Evolutionary conservation across 2,113 vertebrate genomes (phyloP).

Genomic region (Grantiella picta): DNA sequence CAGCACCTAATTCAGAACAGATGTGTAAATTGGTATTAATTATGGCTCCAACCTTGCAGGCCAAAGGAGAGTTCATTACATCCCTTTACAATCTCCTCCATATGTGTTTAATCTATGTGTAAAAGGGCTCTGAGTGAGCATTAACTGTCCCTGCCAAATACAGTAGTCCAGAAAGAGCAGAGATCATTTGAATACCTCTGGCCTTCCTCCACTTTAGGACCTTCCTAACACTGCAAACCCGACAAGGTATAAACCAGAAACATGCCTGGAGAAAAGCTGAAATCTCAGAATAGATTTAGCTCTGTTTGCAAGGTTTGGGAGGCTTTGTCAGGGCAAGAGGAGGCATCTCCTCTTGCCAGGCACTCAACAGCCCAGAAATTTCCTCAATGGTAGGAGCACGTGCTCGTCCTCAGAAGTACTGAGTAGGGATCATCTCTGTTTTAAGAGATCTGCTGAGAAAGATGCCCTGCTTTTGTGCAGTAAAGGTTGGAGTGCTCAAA

Average conservation of each 20-base stretch:
- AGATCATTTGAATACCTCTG: not conserved
- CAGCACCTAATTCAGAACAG: not conserved
- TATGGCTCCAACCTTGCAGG: not conserved
- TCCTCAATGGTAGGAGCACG: not conserved
- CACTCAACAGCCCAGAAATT: not conserved
- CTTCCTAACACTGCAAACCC: not conserved
- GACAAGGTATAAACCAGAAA: not conserved
- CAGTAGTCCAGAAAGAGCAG: not conserved
- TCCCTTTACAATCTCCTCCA: not conserved
- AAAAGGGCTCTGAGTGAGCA: not conserved
- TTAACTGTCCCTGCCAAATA: not conserved
- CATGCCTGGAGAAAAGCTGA: not conserved
- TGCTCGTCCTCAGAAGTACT: not conserved
- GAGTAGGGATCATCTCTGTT: not conserved
- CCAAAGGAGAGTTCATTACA: not conserved
- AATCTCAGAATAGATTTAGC: not conserved
- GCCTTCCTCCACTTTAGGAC: not conserved
- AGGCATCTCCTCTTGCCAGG: not conserved
- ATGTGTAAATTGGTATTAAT: not conserved
- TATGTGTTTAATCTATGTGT: not conserved
- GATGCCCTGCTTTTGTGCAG: not conserved
- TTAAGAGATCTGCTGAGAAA: not conserved
- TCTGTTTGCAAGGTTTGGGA: accelerated
- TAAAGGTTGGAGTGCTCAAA: not conserved
- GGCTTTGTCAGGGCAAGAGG: not conserved